Base-by-base conservation (phyloP, 2,888 invertebrate genomes). In the Pseudeuparius sepicola region DNA sequence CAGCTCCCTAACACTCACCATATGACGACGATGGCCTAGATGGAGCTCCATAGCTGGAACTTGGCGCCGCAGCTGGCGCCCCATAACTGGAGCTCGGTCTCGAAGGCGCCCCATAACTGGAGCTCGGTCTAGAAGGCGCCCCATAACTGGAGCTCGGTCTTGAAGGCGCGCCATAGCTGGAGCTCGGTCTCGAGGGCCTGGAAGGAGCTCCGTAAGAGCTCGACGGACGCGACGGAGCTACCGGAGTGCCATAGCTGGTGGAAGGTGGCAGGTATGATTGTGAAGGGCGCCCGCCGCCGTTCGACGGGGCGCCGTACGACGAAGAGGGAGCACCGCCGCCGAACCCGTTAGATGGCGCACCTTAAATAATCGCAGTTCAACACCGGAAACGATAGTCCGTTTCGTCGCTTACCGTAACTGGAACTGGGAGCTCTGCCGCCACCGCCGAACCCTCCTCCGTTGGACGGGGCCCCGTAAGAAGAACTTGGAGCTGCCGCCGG, bases 101-200 rank as follows among this genome's bases (percentile, higher is more conserved):
- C 23, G 49, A 48, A 23, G 53, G 53, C 14, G 54, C 51, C 27
- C 55, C 53, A 28, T 53, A 52, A 17, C 40, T 44, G 23, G 47
- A 45, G 14, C 53, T 53, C 9, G 53, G 53, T 42, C 47, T 41
- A 27, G 44, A 40, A 25, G 51, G 48, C 41, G 60, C 65, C 4
- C 70, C 68, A 41, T 70, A 71, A 33, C 60, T 65, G 34, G 60
- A 60, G 2, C 67, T 67, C 24, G 58, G 67, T n/a, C 57, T 54
- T 3, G 42, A 42, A 3, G 51, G 48, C 3, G 40, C 54, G 15
- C 53, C 55, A 14, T 50, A 50, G 16, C 40, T 39, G 2, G 43
- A 42, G 12, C 48, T 47, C 17, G 48, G 40, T 7, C 37, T 33
- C 6, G 7, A 7, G 20, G 20, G 20, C n/a, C n/a, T 20, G 1